Conservation (phyloP, 2,888 invertebrate species). For the Diaphora mendica region DNA sequence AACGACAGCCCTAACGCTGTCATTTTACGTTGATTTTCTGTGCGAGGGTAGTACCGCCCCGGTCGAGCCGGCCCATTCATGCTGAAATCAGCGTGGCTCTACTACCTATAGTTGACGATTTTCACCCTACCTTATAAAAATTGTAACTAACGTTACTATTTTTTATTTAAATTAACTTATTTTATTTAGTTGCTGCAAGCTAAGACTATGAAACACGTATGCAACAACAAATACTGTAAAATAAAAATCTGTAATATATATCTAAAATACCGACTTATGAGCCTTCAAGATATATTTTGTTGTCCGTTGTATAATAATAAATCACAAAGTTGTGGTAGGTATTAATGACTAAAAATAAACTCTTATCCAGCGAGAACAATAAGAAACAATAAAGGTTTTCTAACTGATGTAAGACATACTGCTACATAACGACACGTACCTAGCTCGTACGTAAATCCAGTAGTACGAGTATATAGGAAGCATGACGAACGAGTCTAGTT, state of each 20-base stretch:
- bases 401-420: background rate
- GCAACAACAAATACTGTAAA: no score
- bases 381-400: background rate
- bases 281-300: background rate
- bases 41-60: no score
- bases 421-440: background rate
- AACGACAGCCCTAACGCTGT: no score
- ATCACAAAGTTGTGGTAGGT: background rate
- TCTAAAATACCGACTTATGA: background rate
- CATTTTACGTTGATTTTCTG: no score
- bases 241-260: background rate
- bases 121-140: background rate
- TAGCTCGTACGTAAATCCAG: background rate
- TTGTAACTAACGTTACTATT: background rate
- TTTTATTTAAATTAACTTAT: background rate
- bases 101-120: no score
- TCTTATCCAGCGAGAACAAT: background rate
- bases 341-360: background rate
- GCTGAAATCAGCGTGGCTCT: no score
- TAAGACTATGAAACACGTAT: no score
- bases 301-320: background rate
- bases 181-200: no score
- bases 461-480: background rate
- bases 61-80: no score
- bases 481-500: background rate